Base-by-base conservation (phyloP, 1,140 invertebrate species). In the Latrodectus geometricus region DNA sequence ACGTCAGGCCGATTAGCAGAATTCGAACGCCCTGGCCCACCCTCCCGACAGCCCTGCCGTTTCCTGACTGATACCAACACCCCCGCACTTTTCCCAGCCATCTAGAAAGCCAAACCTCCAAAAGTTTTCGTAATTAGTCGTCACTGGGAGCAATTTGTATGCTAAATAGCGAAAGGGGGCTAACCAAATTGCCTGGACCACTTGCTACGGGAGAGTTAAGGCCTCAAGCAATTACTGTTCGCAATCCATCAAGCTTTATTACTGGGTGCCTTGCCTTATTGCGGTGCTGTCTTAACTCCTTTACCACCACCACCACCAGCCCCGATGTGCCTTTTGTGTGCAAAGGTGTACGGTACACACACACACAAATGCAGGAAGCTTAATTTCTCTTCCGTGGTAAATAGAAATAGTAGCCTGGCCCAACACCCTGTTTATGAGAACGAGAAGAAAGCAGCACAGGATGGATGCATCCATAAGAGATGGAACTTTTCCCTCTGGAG, bases 171-270 rank as follows among this genome's bases (percentile, higher is more conserved):
- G 54, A 61, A 61, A 17, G 35, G 54, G 77, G 85, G 77, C 85
- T 87, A 79, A 80, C 85, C 85, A 87, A 87, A 87, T 87, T 87
- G 85, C 85, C 85, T 75, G 85, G 85, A 87, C 85, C 85, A 87
- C 85, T 87, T 80, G 85, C 76, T 79, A 79, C 85, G 70, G 49
- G 77, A 54, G 77, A 73, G 74, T 78, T 70, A 86, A 78, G 68
- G 23, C 76, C 49, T 35, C n/a, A 9, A 52, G 85, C 85, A 87
- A 87, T 87, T 87, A 87, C 85, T 80, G 85, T 80, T 80, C 54
- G 76, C 85, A 72, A 87, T 87, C 85, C 85, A 87, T 87, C 85
- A 87, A 79, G 75, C 85, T 87, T 87, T 87, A 87, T 87, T 87
- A 87, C 85, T 87, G 61, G 85, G 85, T 79, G 85, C 85, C 85